Conservation (phyloP, 1,140 invertebrate species). For the Pogonus chalceus region DNA sequence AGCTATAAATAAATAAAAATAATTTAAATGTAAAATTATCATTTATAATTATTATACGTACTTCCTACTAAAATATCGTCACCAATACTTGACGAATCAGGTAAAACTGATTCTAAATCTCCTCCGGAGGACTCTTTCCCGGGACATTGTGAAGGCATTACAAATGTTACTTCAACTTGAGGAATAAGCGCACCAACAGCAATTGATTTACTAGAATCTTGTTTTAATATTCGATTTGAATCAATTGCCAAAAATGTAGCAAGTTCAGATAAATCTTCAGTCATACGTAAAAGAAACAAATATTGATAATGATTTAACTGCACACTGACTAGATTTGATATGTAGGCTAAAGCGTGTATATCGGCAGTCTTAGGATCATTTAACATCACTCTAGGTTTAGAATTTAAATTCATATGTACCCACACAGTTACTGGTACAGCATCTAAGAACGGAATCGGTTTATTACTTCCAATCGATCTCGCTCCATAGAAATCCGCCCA, state of each 20-base stretch:
- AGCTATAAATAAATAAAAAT: neutral
- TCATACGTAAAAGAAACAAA: slow-evolving; percentile 73
- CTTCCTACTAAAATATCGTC: slow-evolving; percentile 47
- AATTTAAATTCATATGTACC: slow-evolving; percentile 44
- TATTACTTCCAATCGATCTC: slow-evolving; percentile 56
- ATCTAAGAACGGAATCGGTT: slow-evolving; percentile 79
- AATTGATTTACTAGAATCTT: slow-evolving; percentile 45
- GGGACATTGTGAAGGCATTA: slow-evolving; percentile 70
- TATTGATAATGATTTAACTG: slow-evolving; percentile 91
- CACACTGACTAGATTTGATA: slow-evolving; percentile 68
- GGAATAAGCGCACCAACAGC: slow-evolving; percentile 67
- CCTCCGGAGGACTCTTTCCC: slow-evolving; percentile 71
- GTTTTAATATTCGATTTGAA: slow-evolving; percentile 56
- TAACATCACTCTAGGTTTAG: slow-evolving; percentile 15
- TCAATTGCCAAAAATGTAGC: slow-evolving; percentile 71
- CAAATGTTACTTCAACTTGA: slow-evolving; percentile 76
- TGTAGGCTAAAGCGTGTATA: slow-evolving; percentile 59
- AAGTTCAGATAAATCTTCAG: slow-evolving; percentile 73
- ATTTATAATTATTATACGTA: slow-evolving; percentile 8
- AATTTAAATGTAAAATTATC: slow-evolving; percentile 6
- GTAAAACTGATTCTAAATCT: slow-evolving; percentile 69
- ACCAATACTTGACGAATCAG: slow-evolving; percentile 69
- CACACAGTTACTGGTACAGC: slow-evolving; percentile 81
- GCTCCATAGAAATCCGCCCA: slow-evolving; percentile 86
- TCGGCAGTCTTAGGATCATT: slow-evolving; percentile 37